Conservation (phyloP, 2,113 vertebrate genomes). For the Cathartes aura region DNA sequence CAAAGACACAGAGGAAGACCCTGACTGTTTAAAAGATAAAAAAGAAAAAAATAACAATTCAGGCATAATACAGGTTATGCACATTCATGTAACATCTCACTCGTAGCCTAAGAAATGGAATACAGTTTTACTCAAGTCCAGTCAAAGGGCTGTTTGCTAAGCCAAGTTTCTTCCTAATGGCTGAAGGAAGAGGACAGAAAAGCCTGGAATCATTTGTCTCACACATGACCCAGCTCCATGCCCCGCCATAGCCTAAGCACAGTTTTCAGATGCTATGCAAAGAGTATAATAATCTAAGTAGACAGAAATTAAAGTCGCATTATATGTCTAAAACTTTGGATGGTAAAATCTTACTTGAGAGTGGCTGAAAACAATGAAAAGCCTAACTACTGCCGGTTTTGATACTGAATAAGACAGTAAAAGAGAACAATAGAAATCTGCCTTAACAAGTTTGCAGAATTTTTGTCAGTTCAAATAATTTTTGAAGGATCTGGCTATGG, state of each 20-base stretch:
- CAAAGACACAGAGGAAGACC: background rate
- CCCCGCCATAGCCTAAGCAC: background rate
- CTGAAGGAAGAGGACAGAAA: background rate
- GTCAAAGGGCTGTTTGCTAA: background rate
- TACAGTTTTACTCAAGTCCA: background rate
- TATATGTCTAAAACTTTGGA: background rate
- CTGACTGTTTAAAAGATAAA: background rate
- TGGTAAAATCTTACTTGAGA: background rate
- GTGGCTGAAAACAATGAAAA: background rate
- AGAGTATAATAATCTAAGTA: background rate
- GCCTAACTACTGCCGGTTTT: background rate
- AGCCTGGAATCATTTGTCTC: background rate
- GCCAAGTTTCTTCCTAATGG: background rate
- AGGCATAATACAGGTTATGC: background rate
- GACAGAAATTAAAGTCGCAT: background rate
- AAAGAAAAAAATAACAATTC: background rate
- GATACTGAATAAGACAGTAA: background rate
- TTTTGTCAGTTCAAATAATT: background rate
- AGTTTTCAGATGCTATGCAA: background rate
- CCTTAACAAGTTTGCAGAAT: background rate
- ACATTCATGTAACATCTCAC: background rate
- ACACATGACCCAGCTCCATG: fast-evolving
- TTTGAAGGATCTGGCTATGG: background rate
- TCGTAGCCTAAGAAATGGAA: background rate
- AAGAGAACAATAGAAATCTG: background rate